A percentile compares a stretch with the other conserved stretches of the same genome.
Evolutionary conservation across 2,888 invertebrate species (phyloP).

Genomic region (Ditula angustiorana): DNA sequence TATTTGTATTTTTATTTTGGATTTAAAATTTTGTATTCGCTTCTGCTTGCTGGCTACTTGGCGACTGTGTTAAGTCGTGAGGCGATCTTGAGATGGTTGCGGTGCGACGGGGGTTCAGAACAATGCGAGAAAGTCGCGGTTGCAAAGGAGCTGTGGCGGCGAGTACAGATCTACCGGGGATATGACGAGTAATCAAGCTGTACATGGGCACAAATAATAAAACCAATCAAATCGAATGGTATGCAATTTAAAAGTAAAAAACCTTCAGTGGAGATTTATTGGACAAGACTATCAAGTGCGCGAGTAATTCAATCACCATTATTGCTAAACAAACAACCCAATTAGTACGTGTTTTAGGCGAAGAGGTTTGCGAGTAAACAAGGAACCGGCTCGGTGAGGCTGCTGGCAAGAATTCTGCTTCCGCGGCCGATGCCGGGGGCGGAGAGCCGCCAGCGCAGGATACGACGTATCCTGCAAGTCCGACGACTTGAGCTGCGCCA

Average conservation of each 20-base stretch:
- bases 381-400: background rate
- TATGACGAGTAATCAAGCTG: background rate
- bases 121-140: conserved; percentile 6
- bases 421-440: background rate
- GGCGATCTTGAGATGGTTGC: background rate
- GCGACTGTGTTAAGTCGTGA: too few species aligned
- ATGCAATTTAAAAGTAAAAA: background rate
- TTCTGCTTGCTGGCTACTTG: too few species aligned
- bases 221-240: background rate
- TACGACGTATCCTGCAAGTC: too few species aligned
- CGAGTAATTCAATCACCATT: background rate
- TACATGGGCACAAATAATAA: background rate
- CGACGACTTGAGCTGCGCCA: background rate
- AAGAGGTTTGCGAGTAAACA: background rate
- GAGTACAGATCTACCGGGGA: background rate
- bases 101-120: background rate
- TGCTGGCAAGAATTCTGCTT: background rate
- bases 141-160: background rate
- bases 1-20: too few species aligned
- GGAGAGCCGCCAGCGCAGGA: too few species aligned
- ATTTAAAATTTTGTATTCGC: too few species aligned
- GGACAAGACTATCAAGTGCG: background rate
- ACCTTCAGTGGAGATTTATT: conserved; percentile 1
- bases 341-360: background rate
- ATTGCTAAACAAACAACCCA: background rate